Percentiles rank a stretch among this genome's conserved stretches.
Conservation (phyloP, 2,797 vertebrate genomes). For the Tamandua tetradactyla region DNA sequence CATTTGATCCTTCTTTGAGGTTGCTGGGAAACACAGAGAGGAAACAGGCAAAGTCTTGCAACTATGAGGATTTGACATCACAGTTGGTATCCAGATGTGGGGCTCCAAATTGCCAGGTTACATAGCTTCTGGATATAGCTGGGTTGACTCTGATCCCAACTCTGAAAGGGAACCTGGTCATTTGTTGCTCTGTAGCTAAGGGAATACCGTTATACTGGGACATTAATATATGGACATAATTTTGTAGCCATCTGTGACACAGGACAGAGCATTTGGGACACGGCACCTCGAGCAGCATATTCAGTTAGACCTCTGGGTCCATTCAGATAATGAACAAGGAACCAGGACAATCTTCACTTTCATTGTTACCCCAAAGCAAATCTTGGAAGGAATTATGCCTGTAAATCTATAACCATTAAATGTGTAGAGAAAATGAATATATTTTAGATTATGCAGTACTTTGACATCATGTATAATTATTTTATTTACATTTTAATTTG, state of each 20-base stretch:
- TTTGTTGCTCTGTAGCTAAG: fast-evolving
- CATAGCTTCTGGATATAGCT: neutral
- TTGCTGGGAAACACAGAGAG: neutral
- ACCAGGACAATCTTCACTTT: slow-evolving; percentile 16
- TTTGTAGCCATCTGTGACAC: neutral
- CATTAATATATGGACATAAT: fast-evolving
- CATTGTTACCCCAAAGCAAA: neutral
- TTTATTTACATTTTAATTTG: slow-evolving; percentile 4
- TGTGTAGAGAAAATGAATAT: neutral
- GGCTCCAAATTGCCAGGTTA: neutral
- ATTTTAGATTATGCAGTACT: neutral
- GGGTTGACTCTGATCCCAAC: neutral
- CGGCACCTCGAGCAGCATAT: fast-evolving
- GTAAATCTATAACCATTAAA: slow-evolving; percentile 10
- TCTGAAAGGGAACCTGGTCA: neutral
- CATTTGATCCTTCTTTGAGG: neutral
- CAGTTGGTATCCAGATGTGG: neutral
- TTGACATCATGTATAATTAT: neutral
- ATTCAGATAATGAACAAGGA: neutral
- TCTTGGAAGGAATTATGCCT: neutral
- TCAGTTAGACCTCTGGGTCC: neutral
- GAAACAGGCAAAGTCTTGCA: neutral
- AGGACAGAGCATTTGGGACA: neutral
- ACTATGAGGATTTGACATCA: neutral
- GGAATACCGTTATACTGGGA: no score